Base-by-base conservation (phyloP, 2,113 vertebrate species). In the Polypterus bichir region DNA sequence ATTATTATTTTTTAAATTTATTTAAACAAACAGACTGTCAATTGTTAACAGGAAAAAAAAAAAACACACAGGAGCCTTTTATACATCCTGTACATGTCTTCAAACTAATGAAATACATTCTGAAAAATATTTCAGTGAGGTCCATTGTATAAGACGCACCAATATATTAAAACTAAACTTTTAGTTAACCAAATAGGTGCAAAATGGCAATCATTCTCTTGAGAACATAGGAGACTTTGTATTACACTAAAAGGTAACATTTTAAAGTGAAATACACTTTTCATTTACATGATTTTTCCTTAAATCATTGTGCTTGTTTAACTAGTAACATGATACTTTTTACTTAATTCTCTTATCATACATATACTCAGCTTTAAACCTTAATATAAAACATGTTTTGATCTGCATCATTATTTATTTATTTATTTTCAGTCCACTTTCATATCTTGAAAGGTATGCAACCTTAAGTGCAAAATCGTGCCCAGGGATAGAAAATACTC, bases 221-320 rank as follows among this genome's bases (percentile, higher is more conserved):
- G 84, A 86, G 86, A 84, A 88, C 87, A 88, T 82, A 83, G 81
- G 73, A 69, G 70, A 79, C 78, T 79, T 72, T 80, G 73, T 57
- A 62, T 76, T 70, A 54, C 67, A 10, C 67, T 69, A 67, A 64
- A 67, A 63, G 72, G 72, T 47, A 73, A 70, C 71, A 71, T 67
- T 74, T 58, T 3, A 54, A 70, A 66, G 73, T 62, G 54, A 67
- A 47, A 62, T 65, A 76, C 59, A 68, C 60, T 53, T 61, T 59
- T 64, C 68, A 72, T 52, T 52, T 7, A 52, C 63, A 59, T 65
- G 63, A 65, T 27, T 27, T 27, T 27, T 27, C 62, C 59, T 63
- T 66, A 59, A 45, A 45, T 59, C 74, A 63, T 80, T 82, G 79
- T 84, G 80, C 81, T 84, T 74, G 70, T 77, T 64, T 66, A 63